phyloP scores from a whole-genome alignment of 2,113 vertebrate species.

The Calidris pugnax region DNA sequence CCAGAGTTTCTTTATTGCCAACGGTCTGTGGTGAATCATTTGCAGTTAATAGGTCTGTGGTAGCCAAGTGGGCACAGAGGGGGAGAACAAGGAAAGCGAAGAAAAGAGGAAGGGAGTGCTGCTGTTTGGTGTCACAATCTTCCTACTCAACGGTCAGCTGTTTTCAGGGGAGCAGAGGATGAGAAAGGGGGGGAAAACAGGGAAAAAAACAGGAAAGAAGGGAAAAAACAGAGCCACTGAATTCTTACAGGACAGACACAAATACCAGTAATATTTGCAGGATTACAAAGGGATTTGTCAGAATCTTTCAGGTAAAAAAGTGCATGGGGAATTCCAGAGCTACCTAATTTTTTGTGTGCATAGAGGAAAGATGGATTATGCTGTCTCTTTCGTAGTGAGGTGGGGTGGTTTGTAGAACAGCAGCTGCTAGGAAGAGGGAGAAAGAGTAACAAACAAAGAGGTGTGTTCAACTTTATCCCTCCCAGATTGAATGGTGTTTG shows the following conservation, averaged over 20 bases:
- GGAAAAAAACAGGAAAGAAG: background rate
- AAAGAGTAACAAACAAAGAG: background rate
- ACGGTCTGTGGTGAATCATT: slow-evolving; percentile 25
- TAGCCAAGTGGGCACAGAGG: background rate
- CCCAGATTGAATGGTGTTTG: background rate
- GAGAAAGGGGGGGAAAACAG: background rate
- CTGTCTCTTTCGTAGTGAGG: background rate
- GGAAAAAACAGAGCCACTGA: background rate
- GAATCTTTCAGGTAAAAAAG: background rate
- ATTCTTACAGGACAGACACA: background rate
- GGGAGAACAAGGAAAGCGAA: background rate
- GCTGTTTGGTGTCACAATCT: slow-evolving; percentile 12
- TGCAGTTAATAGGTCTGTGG: background rate
- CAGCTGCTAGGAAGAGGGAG: background rate
- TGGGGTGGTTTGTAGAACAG: background rate
- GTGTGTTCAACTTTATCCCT: background rate
- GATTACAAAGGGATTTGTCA: background rate
- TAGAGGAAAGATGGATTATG: background rate
- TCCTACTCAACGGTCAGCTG: background rate
- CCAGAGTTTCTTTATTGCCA: background rate
- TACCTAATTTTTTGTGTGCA: background rate
- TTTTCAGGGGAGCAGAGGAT: background rate
- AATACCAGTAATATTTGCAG: background rate
- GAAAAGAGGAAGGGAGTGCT: slow-evolving; percentile 15
- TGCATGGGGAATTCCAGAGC: background rate